phyloP scores from a whole-genome alignment of 2,113 vertebrate species.

The Pseudolaguvia tuberculata region DNA sequence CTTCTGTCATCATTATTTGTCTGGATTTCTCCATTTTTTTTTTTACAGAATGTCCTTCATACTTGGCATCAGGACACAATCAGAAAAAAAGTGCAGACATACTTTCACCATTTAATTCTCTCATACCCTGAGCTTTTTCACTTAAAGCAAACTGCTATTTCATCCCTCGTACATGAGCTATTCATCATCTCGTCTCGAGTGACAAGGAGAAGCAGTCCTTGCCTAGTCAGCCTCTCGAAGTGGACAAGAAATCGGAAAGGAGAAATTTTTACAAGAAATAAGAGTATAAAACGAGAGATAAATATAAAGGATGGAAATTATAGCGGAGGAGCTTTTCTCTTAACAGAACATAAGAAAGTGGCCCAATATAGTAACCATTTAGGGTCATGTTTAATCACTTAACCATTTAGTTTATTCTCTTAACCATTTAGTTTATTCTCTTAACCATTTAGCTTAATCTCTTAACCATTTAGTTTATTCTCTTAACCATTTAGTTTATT shows the following conservation, averaged over 20 bases:
- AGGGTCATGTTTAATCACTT: no score
- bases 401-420: no score
- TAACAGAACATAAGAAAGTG: not conserved
- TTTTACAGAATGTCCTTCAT: constrained; percentile 7
- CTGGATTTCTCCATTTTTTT: not conserved
- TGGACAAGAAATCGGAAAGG: constrained; percentile 1
- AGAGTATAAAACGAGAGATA: no score
- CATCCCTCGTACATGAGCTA: constrained; percentile 11
- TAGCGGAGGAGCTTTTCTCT: not conserved
- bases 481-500: no score
- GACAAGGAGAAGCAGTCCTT: constrained; percentile 31
- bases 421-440: no score
- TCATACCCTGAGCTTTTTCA: constrained; percentile 11
- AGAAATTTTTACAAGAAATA: constrained; percentile 4
- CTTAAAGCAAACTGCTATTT: constrained; percentile 30
- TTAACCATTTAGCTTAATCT: no score
- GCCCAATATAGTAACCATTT: not conserved
- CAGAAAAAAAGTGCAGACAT: not conserved
- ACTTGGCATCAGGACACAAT: constrained; percentile 4
- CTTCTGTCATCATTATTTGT: not conserved
- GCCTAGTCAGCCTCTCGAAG: constrained; percentile 19
- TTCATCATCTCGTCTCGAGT: constrained; percentile 29
- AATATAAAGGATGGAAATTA: no score
- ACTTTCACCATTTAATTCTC: constrained; percentile 2
- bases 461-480: no score